Evolutionary conservation across 2,797 vertebrate genomes (phyloP).

Genomic region (Ataeniobius toweri): DNA sequence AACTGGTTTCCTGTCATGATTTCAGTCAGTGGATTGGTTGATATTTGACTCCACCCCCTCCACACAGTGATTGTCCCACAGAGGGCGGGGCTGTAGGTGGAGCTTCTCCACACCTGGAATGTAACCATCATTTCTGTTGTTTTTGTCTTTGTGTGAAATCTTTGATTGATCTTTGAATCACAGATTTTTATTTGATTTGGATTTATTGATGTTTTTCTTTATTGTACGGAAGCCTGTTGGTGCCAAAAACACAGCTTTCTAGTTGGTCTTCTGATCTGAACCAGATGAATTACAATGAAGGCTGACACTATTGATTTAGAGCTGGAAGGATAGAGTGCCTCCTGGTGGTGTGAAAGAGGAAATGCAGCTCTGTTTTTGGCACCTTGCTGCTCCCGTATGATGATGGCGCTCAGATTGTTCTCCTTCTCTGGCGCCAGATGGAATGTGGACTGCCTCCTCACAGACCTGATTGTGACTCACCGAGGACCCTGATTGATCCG

Average conservation of each 20-base stretch:
- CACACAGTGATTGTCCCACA: slow-evolving; percentile 4
- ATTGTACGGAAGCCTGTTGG: slow-evolving; percentile 18
- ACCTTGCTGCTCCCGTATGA: slow-evolving; percentile 18
- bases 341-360: neutral
- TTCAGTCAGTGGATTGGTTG: slow-evolving; percentile 25
- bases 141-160: slow-evolving; percentile 2
- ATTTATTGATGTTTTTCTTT: slow-evolving; percentile 16
- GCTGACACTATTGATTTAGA: too few species aligned
- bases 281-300: too few species aligned
- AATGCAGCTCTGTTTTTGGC: slow-evolving; percentile 13
- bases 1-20: slow-evolving; percentile 33
- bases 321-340: neutral
- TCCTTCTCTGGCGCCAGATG: slow-evolving; percentile 4
- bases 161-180: slow-evolving; percentile 7
- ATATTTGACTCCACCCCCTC: neutral
- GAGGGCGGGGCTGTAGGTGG: slow-evolving; percentile 12
- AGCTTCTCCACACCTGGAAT: slow-evolving; percentile 36
- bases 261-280: too few species aligned
- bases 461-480: slow-evolving; percentile 47
- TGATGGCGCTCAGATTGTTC: neutral
- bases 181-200: slow-evolving; percentile 16
- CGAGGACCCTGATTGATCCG: neutral
- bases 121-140: slow-evolving; percentile 22
- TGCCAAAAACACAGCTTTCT: slow-evolving; percentile 21
- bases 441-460: slow-evolving; percentile 46